Base-by-base conservation (phyloP, 2,797 vertebrate species). In the Molossus alvarezi region DNA sequence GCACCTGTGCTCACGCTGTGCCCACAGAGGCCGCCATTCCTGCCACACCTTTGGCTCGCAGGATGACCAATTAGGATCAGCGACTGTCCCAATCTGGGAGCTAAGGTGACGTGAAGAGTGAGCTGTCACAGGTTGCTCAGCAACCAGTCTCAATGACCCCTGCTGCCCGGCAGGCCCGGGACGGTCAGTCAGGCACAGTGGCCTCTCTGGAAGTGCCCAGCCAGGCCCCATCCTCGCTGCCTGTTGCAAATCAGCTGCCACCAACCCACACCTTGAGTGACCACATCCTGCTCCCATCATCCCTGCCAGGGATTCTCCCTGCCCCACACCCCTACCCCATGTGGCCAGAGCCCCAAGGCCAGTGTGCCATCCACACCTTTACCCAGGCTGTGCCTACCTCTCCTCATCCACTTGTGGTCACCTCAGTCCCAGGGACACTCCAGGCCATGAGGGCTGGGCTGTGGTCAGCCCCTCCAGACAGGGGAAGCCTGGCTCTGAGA, bases 331-430 rank as follows among this genome's bases (percentile, higher is more conserved):
- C 33, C 9, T 13, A 53, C 20, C 53, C 76, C 76, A 37, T 0
- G 0, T 20, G n/a, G 64, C 29, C 9, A 5, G 51, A 51, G 69
- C 37, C 51, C 3, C 71, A 5, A 65, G 27, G 27, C 64, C 60
- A 10, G 5, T 5, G 62, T 2, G 12, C 18, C 11, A 3, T 10
- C 53, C 55, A n/a, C 37, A 60, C 69, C 88, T 79, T 65, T 10
- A 5, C 51, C 6, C 48, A 4, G 7, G n/a, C 72, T n/a, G 2
- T 0, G 23, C 14, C 45, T 29, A 23, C 80, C 37, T 20, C 9
- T 27, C 29, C 0, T 1, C 0, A 17, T 29, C 86, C 2, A 0
- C 33, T 55, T 33, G 21, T 0, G 6, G 23, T 76, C 33, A 25
- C 55, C 86, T 20, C 18, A 9, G 12, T 45, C 33, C 57, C 13